Conservation (phyloP, 2,797 vertebrate genomes). For the Valencia hispanica region DNA sequence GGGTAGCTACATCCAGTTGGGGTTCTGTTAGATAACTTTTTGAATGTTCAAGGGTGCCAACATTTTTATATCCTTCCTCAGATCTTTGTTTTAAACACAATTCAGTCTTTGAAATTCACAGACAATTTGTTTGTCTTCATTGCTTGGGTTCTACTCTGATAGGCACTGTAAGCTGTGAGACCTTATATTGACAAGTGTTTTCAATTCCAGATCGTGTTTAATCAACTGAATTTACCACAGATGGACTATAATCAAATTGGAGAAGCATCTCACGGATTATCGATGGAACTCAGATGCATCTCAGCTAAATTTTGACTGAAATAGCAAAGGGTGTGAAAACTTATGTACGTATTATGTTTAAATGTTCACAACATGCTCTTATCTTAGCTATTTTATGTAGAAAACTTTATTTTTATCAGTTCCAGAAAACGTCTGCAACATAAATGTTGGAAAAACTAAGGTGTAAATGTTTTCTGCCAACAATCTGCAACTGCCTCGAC, state of each 20-base stretch:
- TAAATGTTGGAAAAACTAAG: background rate
- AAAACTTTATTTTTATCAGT: background rate
- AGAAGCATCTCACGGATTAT: background rate
- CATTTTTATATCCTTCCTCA: background rate
- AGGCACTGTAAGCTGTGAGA: background rate
- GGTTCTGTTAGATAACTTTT: background rate
- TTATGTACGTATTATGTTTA: background rate
- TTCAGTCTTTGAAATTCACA: background rate
- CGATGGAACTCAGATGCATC: too few relatives aligned
- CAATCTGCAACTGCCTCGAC: accelerated
- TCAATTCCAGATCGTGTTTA: background rate
- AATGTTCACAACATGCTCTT: background rate
- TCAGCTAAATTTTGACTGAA: too few relatives aligned
- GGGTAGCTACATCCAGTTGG: background rate
- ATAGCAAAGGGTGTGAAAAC: too few relatives aligned
- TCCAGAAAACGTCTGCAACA: background rate
- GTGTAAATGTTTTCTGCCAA: slow-evolving; percentile 1
- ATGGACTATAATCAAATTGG: background rate
- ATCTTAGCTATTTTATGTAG: background rate
- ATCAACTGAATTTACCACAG: background rate
- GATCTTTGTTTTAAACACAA: background rate
- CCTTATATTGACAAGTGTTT: background rate
- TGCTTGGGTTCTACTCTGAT: background rate
- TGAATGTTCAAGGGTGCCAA: too few relatives aligned
- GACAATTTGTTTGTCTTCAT: background rate